Percentiles rank a stretch among this genome's conserved stretches.
These are phyloP conservation scores for Piscicola geometra DNA, from an alignment of 2,888 invertebrate species.

Conservation along the genomic window DNA sequence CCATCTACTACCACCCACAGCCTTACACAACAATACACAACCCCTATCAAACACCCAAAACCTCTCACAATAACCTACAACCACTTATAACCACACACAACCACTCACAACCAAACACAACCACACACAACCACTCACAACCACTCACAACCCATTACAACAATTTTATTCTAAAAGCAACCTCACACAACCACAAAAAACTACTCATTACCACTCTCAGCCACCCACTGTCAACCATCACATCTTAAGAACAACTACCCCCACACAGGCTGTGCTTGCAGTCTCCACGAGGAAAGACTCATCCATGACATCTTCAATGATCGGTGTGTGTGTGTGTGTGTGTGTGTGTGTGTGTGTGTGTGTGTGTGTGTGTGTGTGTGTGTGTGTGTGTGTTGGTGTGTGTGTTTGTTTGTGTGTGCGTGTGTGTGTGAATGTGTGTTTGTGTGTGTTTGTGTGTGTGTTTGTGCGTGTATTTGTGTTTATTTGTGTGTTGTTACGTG, in stretches of 20 bases:
- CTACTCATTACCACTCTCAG: no score
- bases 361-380: conserved; percentile 31
- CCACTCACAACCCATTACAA: no score
- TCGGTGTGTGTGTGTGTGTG: conserved; percentile 21
- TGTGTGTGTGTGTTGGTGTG: conserved; percentile 14
- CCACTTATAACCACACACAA: no score
- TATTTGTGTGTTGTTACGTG: conserved; percentile 14
- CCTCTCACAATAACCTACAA: no score
- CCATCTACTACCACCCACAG: no score
- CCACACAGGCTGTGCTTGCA: conserved; percentile 23
- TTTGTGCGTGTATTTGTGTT: conserved; percentile 17
- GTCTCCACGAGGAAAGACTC: conserved; percentile 42
- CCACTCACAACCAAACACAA: no score
- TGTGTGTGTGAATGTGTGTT: not conserved
- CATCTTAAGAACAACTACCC: no score
- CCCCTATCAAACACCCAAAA: no score
- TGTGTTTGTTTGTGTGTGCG: conserved; percentile 9
- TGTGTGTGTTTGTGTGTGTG: conserved; percentile 27
- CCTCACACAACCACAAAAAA: no score
- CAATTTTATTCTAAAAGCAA: no score
- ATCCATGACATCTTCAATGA: conserved; percentile 42
- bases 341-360: conserved; percentile 5
- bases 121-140: no score
- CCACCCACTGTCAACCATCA: not conserved
- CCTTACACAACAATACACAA: no score